Conservation (phyloP, 2,113 vertebrate species). For the Lota lota region DNA sequence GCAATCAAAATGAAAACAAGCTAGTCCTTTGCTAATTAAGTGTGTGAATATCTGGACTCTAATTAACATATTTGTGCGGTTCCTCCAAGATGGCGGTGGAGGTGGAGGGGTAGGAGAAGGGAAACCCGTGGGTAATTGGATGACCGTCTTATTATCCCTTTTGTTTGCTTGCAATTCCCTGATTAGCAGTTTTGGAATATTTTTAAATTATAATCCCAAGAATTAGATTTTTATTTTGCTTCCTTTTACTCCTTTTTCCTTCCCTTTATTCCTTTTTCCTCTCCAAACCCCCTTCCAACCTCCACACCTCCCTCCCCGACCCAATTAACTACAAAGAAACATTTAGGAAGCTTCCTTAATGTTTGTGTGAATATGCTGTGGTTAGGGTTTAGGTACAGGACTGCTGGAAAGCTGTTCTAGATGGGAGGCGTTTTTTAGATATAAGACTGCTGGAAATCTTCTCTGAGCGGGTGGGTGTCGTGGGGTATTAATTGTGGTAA, state of each 20-base stretch:
- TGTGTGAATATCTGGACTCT: conserved; percentile 73
- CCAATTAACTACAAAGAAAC: conserved; percentile 50
- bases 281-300: no score
- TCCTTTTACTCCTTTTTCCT: not conserved
- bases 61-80: conserved; percentile 76
- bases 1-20: conserved; percentile 65
- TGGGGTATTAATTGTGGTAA: no score
- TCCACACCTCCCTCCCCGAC: conserved; percentile 24
- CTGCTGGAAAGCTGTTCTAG: conserved; percentile 21
- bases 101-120: conserved; percentile 3
- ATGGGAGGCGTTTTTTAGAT: conserved; percentile 41
- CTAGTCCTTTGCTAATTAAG: conserved; percentile 70
- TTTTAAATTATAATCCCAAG: conserved; percentile 74
- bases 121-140: conserved; percentile 69
- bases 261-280: no score
- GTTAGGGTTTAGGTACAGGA: conserved; percentile 36
- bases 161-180: conserved; percentile 74
- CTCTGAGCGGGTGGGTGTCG: no score
- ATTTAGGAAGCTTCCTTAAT: no score
- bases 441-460: conserved; percentile 20
- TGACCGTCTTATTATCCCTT: conserved; percentile 74
- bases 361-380: no score
- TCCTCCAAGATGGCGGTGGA: conserved; percentile 21
- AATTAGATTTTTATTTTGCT: conserved; percentile 62
- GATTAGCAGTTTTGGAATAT: conserved; percentile 77